Percentiles rank a stretch among this genome's conserved stretches.
phyloP scores from a whole-genome alignment of 2,888 invertebrate genomes.

The Caenorhabditis drosophilae region DNA sequence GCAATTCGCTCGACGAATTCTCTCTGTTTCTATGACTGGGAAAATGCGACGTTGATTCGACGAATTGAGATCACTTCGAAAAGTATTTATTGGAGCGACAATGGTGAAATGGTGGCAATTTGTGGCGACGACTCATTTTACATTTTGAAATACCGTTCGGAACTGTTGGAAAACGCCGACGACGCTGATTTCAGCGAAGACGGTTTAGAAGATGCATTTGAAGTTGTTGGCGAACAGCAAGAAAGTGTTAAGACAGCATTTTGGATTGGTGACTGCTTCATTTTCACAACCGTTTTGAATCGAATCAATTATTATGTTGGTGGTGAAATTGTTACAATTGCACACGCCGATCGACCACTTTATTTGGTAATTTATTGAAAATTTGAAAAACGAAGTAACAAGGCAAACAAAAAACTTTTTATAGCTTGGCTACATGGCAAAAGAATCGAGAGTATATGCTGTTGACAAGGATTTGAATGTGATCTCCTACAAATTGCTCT shows the following conservation, averaged over 20 bases:
- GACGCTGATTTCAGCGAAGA: slow-evolving; percentile 84
- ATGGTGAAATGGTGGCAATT: slow-evolving; percentile 87
- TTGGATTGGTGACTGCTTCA: slow-evolving; percentile 86
- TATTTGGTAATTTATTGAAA: slow-evolving; percentile 84
- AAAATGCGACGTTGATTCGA: slow-evolving; percentile 85
- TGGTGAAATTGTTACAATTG: slow-evolving; percentile 96
- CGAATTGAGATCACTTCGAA: slow-evolving; percentile 93
- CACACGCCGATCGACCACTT: slow-evolving; percentile 93
- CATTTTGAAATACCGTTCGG: slow-evolving; percentile 85
- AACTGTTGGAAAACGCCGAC: slow-evolving; percentile 79
- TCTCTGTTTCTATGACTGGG: slow-evolving; percentile 95
- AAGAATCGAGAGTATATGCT: slow-evolving; percentile 89
- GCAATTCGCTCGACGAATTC: slow-evolving; percentile 70
- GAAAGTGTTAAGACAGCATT: slow-evolving; percentile 64
- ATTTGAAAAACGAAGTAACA: neutral
- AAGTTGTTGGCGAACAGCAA: slow-evolving; percentile 71
- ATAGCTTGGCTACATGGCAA: slow-evolving; percentile 66
- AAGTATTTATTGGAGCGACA: slow-evolving; percentile 91
- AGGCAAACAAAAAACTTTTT: slow-evolving; percentile 11
- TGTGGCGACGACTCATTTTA: slow-evolving; percentile 95
- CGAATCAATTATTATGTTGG: slow-evolving; percentile 98
- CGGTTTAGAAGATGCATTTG: slow-evolving; percentile 93
- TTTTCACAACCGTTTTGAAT: slow-evolving; percentile 96
- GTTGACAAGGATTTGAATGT: slow-evolving; percentile 97
- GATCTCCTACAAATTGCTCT: slow-evolving; percentile 82